These are phyloP conservation scores for Drosophila percnosoma DNA, from an alignment of 2,888 invertebrate species.

Conservation along the genomic window DNA sequence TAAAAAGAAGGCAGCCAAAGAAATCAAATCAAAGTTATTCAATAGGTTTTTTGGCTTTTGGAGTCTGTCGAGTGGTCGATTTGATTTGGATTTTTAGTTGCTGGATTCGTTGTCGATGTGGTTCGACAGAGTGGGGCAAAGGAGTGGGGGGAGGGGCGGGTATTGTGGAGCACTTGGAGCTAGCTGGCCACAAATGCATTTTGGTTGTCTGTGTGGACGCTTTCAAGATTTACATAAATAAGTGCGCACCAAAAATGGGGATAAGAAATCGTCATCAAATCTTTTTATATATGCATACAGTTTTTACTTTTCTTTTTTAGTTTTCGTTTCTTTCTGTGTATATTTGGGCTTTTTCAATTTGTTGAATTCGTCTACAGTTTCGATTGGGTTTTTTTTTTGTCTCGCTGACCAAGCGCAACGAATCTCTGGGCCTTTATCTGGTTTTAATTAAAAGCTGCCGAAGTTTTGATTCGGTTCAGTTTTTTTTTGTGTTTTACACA, in stretches of 20 bases:
- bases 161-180: constrained; percentile 23
- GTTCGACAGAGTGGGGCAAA: background rate
- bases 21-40: constrained; percentile 73
- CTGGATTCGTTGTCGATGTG: constrained; percentile 21
- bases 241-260: constrained; percentile 64
- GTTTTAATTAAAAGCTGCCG: constrained; percentile 74
- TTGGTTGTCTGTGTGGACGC: constrained; percentile 56
- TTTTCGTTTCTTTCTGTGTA: constrained; percentile 1
- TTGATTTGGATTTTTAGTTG: constrained; percentile 36
- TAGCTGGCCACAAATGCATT: constrained; percentile 62
- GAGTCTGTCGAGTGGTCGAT: constrained; percentile 60
- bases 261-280: constrained; percentile 58
- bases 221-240: constrained; percentile 74
- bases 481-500: constrained; percentile 7
- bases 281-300: constrained; percentile 30
- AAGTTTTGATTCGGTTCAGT: constrained; percentile 40
- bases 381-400: constrained; percentile 21
- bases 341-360: constrained; percentile 24
- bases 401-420: constrained; percentile 67
- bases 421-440: constrained; percentile 65
- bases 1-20: constrained; percentile 22
- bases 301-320: background rate
- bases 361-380: constrained; percentile 37
- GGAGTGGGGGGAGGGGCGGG: background rate
- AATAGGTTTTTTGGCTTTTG: constrained; percentile 59